These are phyloP conservation scores for Hyposoter didymator DNA, from an alignment of 2,888 invertebrate genomes.

Conservation along the genomic window DNA sequence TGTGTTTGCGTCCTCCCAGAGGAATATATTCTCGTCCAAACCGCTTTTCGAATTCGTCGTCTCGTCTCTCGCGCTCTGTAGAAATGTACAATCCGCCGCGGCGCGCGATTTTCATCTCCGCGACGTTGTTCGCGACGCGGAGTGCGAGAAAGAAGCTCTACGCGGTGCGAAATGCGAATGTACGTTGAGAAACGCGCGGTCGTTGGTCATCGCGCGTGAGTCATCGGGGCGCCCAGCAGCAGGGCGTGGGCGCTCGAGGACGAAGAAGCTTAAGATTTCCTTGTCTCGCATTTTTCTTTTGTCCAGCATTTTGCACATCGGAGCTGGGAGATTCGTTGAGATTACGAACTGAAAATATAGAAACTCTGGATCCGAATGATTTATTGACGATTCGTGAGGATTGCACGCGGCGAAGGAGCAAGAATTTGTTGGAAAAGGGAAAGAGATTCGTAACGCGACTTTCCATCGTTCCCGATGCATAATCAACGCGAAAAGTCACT, in stretches of 20 bases:
- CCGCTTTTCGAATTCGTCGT: constrained; percentile 7
- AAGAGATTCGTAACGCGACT: neutral
- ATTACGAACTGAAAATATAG: neutral
- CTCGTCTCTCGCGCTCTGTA: constrained; percentile 22
- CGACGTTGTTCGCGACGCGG: constrained; percentile 37
- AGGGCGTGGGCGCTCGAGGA: neutral
- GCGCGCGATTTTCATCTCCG: constrained; percentile 46
- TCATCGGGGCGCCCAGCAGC: neutral
- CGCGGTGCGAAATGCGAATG: constrained; percentile 17
- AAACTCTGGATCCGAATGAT: neutral
- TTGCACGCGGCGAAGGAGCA: neutral
- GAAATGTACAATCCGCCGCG: constrained; percentile 36
- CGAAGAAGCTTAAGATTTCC: neutral
- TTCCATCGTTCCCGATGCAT: neutral
- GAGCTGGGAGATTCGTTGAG: neutral
- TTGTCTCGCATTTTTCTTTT: neutral
- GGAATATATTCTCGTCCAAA: constrained; percentile 6
- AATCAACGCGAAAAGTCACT: neutral
- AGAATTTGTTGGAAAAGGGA: neutral
- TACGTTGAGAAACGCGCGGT: neutral
- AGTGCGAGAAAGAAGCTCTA: constrained; percentile 25
- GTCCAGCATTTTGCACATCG: neutral
- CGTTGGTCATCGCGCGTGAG: constrained; percentile 12
- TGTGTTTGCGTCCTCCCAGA: neutral
- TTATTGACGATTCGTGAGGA: neutral